Evolutionary conservation across 2,888 invertebrate genomes (phyloP).

Genomic region (Tetragonula carbonaria): DNA sequence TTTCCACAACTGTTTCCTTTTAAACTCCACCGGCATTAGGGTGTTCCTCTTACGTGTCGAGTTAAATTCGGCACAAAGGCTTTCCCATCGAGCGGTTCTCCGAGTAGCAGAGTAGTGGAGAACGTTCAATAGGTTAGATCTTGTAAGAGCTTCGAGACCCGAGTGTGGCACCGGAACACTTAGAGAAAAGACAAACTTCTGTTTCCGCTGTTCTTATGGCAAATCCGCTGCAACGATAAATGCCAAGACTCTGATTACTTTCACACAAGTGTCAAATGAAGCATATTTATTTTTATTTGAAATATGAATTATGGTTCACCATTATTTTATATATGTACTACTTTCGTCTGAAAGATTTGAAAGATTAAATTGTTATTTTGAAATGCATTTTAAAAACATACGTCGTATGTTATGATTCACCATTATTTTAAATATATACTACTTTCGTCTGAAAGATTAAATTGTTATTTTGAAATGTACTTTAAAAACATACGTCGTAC

Average conservation of each 20-base stretch:
- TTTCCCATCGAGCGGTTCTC: constrained; percentile 6
- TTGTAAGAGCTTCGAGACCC: constrained; percentile 17
- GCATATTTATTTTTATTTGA: too few species aligned
- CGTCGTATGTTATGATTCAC: too few species aligned
- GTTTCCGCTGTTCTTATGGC: constrained; percentile 11
- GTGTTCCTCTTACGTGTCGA: neutral
- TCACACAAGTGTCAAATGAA: neutral
- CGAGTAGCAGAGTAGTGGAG: neutral
- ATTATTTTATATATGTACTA: too few species aligned
- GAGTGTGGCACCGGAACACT: constrained; percentile 21
- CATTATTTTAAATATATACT: too few species aligned
- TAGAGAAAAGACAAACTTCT: constrained; percentile 20
- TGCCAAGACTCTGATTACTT: neutral
- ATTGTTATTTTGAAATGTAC: too few species aligned
- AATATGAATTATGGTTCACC: too few species aligned
- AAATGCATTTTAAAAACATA: neutral
- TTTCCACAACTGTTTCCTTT: neutral
- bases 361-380: too few species aligned
- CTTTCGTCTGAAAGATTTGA: too few species aligned
- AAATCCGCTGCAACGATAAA: constrained; percentile 10
- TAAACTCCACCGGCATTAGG: neutral
- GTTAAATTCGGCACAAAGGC: neutral
- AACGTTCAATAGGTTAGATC: constrained; percentile 18
- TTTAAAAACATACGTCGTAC: too few species aligned
- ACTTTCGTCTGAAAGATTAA: too few species aligned